Conservation (phyloP, 2,113 vertebrate species). For the Phodopus roborovskii region DNA sequence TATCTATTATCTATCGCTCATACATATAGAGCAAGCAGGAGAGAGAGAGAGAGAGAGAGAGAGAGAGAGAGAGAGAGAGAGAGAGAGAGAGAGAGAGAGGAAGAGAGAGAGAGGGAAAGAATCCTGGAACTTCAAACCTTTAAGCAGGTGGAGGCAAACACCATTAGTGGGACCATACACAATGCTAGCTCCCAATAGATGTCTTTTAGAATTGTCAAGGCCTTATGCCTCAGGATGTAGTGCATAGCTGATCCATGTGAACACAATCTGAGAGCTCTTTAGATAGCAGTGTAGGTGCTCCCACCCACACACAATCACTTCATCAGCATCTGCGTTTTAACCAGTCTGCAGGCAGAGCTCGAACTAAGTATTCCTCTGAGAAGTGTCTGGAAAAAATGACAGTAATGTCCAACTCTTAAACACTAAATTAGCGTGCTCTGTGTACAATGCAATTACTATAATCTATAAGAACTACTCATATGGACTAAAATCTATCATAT, state of each 20-base stretch:
- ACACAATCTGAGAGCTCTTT: background rate
- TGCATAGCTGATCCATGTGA: background rate
- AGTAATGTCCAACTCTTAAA: too few species aligned
- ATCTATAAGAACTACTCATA: background rate
- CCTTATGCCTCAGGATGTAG: background rate
- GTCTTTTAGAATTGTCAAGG: background rate
- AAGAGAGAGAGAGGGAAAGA: background rate
- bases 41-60: background rate
- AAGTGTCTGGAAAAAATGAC: background rate
- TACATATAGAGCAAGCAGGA: background rate
- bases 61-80: background rate
- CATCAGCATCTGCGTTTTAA: background rate
- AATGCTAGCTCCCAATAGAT: background rate
- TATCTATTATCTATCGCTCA: background rate
- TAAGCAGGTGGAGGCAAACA: background rate
- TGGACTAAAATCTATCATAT: conserved; percentile 1
- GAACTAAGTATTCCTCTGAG: background rate
- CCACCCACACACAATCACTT: background rate
- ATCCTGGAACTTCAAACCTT: background rate
- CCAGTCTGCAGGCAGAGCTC: background rate
- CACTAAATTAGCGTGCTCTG: background rate
- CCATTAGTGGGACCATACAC: background rate
- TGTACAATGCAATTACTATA: background rate
- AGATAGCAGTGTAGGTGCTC: background rate
- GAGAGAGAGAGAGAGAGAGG: background rate